Evolutionary conservation across 2,888 invertebrate species (phyloP).

Genomic region (Willowsia nigromaculata): DNA sequence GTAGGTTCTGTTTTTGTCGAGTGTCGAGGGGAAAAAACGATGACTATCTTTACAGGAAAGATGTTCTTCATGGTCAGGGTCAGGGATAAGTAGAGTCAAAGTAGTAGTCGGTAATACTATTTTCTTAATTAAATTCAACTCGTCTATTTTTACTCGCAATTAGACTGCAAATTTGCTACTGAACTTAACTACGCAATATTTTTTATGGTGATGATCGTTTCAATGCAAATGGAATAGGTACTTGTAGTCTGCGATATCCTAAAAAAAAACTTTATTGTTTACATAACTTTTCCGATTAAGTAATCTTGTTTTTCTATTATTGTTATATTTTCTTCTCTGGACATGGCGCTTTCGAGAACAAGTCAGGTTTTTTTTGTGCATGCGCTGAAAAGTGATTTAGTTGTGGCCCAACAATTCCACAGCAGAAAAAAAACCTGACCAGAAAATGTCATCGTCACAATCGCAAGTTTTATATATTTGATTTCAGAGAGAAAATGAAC

Average conservation of each 20-base stretch:
- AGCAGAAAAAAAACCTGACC: background rate
- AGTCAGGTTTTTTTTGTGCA: constrained; percentile 4
- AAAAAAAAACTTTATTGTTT: background rate
- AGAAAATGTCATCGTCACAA: background rate
- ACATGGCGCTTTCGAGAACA: constrained; percentile 1
- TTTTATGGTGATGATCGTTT: background rate
- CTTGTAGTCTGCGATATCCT: background rate
- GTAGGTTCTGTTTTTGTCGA: background rate
- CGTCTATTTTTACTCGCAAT: background rate
- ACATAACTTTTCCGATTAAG: constrained; percentile 31
- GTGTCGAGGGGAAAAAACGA: constrained; percentile 4
- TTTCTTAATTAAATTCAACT: constrained; percentile 18
- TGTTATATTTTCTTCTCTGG: background rate
- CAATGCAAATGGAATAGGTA: background rate
- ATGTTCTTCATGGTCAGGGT: constrained; percentile 67
- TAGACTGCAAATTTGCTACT: background rate
- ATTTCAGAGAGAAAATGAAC: background rate
- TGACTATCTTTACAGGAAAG: constrained; percentile 63
- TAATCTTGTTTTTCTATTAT: constrained; percentile 2
- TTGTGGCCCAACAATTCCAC: background rate
- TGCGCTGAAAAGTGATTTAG: background rate
- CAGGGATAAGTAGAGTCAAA: background rate
- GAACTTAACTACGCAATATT: constrained; percentile 24
- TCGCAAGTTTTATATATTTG: background rate
- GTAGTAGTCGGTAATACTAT: background rate